phyloP scores from a whole-genome alignment of 1,140 invertebrate species.

The Myzus persicae region DNA sequence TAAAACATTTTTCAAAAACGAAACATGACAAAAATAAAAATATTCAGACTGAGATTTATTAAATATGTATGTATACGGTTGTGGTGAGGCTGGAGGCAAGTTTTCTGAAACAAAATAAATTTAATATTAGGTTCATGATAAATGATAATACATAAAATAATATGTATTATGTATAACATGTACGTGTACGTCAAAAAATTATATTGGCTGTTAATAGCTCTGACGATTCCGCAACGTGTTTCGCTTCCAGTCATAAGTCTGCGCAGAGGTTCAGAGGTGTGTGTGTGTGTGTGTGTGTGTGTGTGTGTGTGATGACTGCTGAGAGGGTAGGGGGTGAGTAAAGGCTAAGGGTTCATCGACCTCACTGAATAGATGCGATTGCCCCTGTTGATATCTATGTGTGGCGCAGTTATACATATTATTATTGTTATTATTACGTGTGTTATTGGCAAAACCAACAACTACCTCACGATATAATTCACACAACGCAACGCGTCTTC shows the following conservation, averaged over 20 bases:
- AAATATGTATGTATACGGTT: too few species aligned
- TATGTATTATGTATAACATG: too few species aligned
- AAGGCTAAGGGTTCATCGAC: not conserved
- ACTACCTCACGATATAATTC: not conserved
- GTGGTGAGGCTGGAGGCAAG: not conserved
- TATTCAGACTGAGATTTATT: too few species aligned
- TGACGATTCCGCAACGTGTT: not conserved
- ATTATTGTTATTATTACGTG: not conserved
- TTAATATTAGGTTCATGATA: too few species aligned
- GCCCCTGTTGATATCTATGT: slow-evolving; percentile 12
- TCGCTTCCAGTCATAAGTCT: not conserved
- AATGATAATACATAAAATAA: too few species aligned
- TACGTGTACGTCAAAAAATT: not conserved
- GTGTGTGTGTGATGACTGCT: not conserved
- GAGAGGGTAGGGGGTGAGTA: not conserved
- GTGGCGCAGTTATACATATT: not conserved
- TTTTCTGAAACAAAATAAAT: not conserved
- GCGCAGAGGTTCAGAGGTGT: not conserved
- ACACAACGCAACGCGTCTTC: not conserved
- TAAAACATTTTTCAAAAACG: not conserved
- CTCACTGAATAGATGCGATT: not conserved
- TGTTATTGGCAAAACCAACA: not conserved
- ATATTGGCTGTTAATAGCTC: not conserved
- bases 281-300: not conserved
- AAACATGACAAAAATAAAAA: too few species aligned